Evolutionary conservation across 2,797 vertebrate species (phyloP).

Genomic region (Cuniculus paca): DNA sequence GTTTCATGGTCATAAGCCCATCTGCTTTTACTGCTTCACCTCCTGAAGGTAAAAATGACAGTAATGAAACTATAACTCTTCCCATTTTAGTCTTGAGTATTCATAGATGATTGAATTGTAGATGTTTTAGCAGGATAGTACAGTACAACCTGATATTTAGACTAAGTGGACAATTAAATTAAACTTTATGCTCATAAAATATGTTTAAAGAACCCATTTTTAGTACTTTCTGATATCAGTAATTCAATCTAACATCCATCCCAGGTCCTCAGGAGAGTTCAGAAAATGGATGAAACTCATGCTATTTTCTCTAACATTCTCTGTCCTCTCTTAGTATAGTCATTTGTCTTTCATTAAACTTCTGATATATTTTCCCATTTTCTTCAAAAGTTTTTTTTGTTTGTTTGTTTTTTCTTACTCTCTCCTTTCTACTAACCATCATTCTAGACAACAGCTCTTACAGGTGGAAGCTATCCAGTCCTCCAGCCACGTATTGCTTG

Average conservation of each 20-base stretch:
- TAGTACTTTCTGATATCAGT: not conserved
- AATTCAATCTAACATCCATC: not conserved
- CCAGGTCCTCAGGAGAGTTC: not conserved
- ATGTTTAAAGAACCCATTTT: slow-evolving; percentile 13
- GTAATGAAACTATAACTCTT: not conserved
- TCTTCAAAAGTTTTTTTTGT: not conserved
- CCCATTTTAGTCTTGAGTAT: not conserved
- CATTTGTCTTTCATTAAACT: slow-evolving; percentile 18
- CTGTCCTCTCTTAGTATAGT: not conserved
- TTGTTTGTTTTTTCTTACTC: not conserved
- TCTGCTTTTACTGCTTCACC: slow-evolving; percentile 90
- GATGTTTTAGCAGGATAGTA: not conserved
- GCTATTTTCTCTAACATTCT: not conserved
- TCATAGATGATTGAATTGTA: not conserved
- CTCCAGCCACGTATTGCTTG: not conserved
- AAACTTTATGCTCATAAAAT: not conserved
- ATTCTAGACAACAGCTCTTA: not conserved
- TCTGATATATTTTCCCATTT: slow-evolving; percentile 7
- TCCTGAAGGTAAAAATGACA: slow-evolving; percentile 90
- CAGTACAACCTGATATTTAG: not conserved
- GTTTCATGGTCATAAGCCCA: slow-evolving; percentile 91
- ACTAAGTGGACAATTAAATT: not conserved
- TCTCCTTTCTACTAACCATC: not conserved
- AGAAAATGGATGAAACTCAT: not conserved
- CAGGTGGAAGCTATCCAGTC: not conserved